Evolutionary conservation across 2,888 invertebrate species (phyloP).

Genomic region (Perdita meconis): DNA sequence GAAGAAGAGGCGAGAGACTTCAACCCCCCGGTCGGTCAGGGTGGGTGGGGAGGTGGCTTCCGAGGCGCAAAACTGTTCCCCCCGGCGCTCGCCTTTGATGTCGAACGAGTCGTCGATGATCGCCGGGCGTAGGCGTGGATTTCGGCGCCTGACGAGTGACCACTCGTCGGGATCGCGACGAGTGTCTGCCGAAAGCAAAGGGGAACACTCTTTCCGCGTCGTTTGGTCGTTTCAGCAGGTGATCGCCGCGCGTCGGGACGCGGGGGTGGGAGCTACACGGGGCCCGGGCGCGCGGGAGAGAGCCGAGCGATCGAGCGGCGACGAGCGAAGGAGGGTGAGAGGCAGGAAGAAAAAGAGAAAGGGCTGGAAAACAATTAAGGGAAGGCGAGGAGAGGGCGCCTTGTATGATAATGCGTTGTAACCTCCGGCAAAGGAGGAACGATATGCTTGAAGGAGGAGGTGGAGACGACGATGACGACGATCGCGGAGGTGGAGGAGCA

Average conservation of each 20-base stretch:
- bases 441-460: constrained; percentile 78
- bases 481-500: constrained; percentile 47
- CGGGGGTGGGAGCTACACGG: constrained; percentile 25
- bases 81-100: constrained; percentile 62
- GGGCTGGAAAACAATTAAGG: constrained; percentile 78
- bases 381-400: constrained; percentile 75
- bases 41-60: too few relatives aligned
- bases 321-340: constrained; percentile 4
- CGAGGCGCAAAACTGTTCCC: constrained; percentile 51
- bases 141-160: constrained; percentile 70
- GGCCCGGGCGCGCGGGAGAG: constrained; percentile 8
- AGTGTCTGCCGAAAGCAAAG: constrained; percentile 53
- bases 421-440: constrained; percentile 74
- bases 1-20: neutral
- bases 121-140: constrained; percentile 54
- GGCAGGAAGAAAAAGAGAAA: constrained; percentile 27
- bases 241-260: constrained; percentile 55
- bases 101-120: constrained; percentile 51
- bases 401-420: constrained; percentile 82
- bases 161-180: constrained; percentile 65
- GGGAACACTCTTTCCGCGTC: constrained; percentile 55
- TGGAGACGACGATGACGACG: constrained; percentile 44
- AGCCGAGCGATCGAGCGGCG: constrained; percentile 9
- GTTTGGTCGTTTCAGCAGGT: constrained; percentile 61
- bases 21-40: neutral